Evolutionary conservation across 1,140 invertebrate species (phyloP), one percentile per base, ranked within the genome.

Genomic region (Drosophila bocki): DNA sequence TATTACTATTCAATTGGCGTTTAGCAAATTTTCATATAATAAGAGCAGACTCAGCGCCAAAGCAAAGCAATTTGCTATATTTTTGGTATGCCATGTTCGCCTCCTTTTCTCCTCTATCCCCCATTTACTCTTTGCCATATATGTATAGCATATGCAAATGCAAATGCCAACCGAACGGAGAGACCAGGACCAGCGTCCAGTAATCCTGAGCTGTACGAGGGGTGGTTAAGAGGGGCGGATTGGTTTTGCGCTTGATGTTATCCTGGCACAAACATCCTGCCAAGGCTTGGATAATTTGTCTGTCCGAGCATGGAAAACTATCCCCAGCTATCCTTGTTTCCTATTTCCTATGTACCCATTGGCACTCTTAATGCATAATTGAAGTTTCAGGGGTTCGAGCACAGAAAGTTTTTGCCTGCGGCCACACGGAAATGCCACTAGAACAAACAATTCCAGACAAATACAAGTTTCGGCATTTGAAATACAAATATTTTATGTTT

Each of bases 331-430:
- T 33, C n/a, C n/a, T 50, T 61, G 26, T 35, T 41, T 65, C 11
- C 12, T 11, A 29, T 29, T 48, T 48, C 47, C 48, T 12, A 9
- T 7, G 17, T 37, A 37, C 59, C 50, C 51, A 62, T 37, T 39
- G 59, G 54, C 54, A 44, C 35, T 57, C 59, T n/a, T 63, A 37
- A 70, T 79, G 65, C 75, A 79, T 78, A 78, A 78, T 79, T 79
- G 65, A 78, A 70, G 47, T 70, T 59, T 32, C 61, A 29, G 51
- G 42, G 71, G 33, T 41, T 26, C 15, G 35, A 57, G 35, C 11
- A 54, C 53, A 32, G 48, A 61, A 53, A 61, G 59, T 61, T 56
- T 61, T 61, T 12, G 59, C 59, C 58, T 53, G 17, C 29, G 15
- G 19, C 32, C 15, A 9, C 59, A 35, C 44, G 35, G 54, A 57